Conservation (phyloP, 2,888 invertebrate species). For the Lydus trimaculatus region DNA sequence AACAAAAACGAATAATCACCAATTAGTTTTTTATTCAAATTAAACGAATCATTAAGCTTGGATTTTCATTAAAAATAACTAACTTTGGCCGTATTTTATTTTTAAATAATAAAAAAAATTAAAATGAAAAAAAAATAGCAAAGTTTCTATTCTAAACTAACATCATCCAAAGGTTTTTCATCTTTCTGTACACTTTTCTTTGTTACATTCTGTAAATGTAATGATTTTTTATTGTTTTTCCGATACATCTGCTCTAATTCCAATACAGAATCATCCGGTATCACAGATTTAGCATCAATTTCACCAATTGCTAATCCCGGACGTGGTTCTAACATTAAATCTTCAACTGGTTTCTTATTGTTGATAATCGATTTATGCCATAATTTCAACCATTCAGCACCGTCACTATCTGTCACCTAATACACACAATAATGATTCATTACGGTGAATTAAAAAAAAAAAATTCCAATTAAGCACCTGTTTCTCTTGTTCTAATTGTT, state of each 20-base stretch:
- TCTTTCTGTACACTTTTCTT: background rate
- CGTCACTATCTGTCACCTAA: constrained; percentile 61
- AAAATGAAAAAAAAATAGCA: background rate
- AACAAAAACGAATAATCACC: no score
- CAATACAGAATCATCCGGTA: constrained; percentile 40
- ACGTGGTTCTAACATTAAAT: constrained; percentile 35
- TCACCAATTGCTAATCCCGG: constrained; percentile 57
- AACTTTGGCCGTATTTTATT: no score
- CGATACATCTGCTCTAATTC: constrained; percentile 19
- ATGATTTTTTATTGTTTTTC: constrained; percentile 4
- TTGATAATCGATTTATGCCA: constrained; percentile 68
- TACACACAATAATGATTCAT: constrained; percentile 32
- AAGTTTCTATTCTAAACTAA: constrained; percentile 2
- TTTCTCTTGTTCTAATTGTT: constrained; percentile 29
- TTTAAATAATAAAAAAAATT: no score
- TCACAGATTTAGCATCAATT: constrained; percentile 58
- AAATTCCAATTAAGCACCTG: background rate
- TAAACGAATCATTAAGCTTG: no score
- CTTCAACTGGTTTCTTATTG: constrained; percentile 22
- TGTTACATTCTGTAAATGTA: constrained; percentile 8
- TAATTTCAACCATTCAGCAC: constrained; percentile 65
- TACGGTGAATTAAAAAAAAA: constrained; percentile 20
- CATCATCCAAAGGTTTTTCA: constrained; percentile 5
- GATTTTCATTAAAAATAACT: no score
- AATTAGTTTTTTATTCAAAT: no score